Base-by-base conservation (phyloP, 2,113 vertebrate genomes). In the Charina bottae region DNA sequence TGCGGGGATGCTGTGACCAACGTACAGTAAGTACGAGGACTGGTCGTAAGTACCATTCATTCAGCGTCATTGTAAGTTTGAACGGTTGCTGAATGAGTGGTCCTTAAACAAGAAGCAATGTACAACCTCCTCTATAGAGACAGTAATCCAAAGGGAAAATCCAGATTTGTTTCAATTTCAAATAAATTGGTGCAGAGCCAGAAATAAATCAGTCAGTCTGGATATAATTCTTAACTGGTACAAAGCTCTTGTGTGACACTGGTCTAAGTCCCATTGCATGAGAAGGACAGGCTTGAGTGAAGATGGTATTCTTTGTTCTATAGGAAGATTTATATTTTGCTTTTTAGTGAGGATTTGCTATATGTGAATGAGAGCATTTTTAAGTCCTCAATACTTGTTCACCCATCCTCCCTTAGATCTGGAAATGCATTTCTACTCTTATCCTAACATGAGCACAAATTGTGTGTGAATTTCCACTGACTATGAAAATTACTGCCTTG, bases 401-500 rank as follows among this genome's bases (percentile, higher is more conserved):
- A 55, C 11, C 12, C 7, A n/a, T 42, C 13, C n/a, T 23, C 37
- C 78, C 37, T 90, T 28, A 62, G 59, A 59, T 58, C 54, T 54
- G 24, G 11, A 91, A 64, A 10, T 89, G 23, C 28, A 46, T 84
- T 84, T n/a, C 17, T 56, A 59, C 42, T 33, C 55, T 6, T 83
- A 60, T 60, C 46, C 64, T 42, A 89, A 88, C 46, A 26, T 54
- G 15, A 60, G 46, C 78, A 62, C 56, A 89, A 49, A 53, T 0
- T 2, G 33, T 93, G 21, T 37, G 90, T 46, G n/a, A n/a, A 5
- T 86, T 94, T 24, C 85, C 0, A 0, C 13, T 1, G 0, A 12
- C 72, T 92, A 24, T 0, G 0, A n/a, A n/a, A 28, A 90, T 92
- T 90, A 0, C n/a, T 55, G 58, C 62, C 56, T 59, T 89, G 58